These are phyloP conservation scores for Diplosoma virens DNA, from an alignment of 23 tunicate genomes.

Conservation along the genomic window DNA sequence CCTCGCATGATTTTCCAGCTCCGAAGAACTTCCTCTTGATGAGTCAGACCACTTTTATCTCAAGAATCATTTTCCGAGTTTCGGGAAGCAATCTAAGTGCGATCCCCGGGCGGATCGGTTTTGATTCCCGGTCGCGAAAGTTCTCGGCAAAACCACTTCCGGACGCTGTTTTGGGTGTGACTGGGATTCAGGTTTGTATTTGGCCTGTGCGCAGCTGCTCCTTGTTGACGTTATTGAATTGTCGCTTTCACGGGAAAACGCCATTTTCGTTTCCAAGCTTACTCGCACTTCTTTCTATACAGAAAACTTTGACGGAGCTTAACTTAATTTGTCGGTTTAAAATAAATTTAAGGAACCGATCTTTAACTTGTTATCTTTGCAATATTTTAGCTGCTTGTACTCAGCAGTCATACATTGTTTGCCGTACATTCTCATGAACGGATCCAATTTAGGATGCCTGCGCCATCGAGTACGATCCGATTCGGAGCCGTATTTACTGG, in stretches of 20 bases:
- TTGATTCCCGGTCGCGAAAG: background rate
- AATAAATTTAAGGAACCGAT: background rate
- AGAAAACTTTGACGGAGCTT: too few species aligned
- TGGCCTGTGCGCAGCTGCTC: too few species aligned
- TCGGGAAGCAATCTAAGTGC: conserved; percentile 24
- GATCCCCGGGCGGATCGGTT: conserved; percentile 40
- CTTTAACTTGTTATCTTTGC: background rate
- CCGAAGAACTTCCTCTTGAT: conserved; percentile 71
- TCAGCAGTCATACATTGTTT: background rate
- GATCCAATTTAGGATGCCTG: conserved; percentile 41
- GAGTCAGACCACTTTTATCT: conserved; percentile 53
- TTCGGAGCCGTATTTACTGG: conserved; percentile 56
- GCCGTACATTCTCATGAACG: background rate
- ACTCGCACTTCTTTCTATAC: too few species aligned
- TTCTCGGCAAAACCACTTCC: conserved; percentile 30
- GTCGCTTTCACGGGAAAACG: too few species aligned
- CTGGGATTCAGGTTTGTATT: conserved; percentile 39
- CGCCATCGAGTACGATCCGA: conserved; percentile 71
- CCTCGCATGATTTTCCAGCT: conserved; percentile 39
- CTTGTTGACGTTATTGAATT: too few species aligned
- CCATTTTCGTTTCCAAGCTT: too few species aligned
- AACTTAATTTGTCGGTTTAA: too few species aligned
- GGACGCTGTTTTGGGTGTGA: conserved; percentile 71
- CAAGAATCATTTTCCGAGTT: conserved; percentile 55
- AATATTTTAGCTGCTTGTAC: background rate